These are phyloP conservation scores for Cheilinus undulatus DNA, from an alignment of 2,113 vertebrate species.

Conservation along the genomic window DNA sequence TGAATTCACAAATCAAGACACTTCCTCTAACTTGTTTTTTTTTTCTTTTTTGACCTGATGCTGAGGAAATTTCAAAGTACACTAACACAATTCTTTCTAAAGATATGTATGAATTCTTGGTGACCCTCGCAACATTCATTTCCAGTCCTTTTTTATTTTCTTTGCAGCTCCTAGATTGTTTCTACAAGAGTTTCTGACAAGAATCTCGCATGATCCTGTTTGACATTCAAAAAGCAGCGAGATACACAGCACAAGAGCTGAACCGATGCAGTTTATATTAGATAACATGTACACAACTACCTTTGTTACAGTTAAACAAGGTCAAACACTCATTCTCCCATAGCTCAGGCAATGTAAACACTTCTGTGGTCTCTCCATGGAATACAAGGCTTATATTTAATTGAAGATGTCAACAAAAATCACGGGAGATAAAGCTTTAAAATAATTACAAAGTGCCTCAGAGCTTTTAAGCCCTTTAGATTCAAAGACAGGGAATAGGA, in stretches of 20 bases:
- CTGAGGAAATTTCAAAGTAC: not conserved
- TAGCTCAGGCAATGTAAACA: constrained; percentile 4
- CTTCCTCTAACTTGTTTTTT: not conserved
- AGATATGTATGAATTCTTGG: constrained; percentile 15
- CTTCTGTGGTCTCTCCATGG: constrained; percentile 25
- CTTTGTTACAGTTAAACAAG: constrained; percentile 17
- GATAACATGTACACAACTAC: constrained; percentile 8
- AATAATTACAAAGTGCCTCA: constrained; percentile 65
- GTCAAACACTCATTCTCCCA: not conserved
- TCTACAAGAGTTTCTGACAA: constrained; percentile 2
- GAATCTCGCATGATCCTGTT: not conserved
- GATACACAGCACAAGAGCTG: not conserved
- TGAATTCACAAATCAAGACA: not conserved
- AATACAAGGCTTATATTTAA: constrained; percentile 46
- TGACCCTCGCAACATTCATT: constrained; percentile 4
- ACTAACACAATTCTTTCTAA: not conserved
- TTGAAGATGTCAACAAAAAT: constrained; percentile 62
- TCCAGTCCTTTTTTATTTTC: not conserved
- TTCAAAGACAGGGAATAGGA: constrained; percentile 49
- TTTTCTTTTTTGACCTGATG: constrained; percentile 8
- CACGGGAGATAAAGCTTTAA: constrained; percentile 65
- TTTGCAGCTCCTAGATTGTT: constrained; percentile 12
- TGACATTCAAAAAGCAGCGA: not conserved
- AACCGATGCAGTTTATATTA: not conserved
- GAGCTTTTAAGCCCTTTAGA: constrained; percentile 65